Percentiles rank a stretch among this genome's conserved stretches.
phyloP scores from a whole-genome alignment of 1,140 invertebrate species.

The Megalopta genalis region DNA sequence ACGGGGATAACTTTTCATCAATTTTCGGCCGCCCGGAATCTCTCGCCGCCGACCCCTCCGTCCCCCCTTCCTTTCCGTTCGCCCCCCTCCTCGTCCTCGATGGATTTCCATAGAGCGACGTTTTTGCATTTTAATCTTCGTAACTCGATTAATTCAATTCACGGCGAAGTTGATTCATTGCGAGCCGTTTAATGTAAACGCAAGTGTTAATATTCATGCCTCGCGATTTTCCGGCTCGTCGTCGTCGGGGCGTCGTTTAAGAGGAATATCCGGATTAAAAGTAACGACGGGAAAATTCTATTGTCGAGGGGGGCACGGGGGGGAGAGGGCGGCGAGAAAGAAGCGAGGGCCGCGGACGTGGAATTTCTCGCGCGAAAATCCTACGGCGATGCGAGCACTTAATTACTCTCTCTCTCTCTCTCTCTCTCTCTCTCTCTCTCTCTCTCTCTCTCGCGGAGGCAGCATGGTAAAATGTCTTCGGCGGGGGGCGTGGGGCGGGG shows the following conservation, averaged over 20 bases:
- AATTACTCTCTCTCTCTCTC: background rate
- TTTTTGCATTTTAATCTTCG: conserved; percentile 32
- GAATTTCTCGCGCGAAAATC: background rate
- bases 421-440: too few relatives aligned
- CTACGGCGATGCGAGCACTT: background rate
- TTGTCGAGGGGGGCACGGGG: background rate
- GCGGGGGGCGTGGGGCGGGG: too few relatives aligned
- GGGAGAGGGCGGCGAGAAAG: background rate
- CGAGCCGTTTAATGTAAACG: conserved; percentile 18
- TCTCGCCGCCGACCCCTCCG: too few relatives aligned
- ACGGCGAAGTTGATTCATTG: conserved; percentile 31
- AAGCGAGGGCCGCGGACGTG: too few relatives aligned
- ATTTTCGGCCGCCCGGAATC: background rate
- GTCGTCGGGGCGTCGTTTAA: background rate
- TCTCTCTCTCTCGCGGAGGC: too few relatives aligned
- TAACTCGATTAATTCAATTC: conserved; percentile 37
- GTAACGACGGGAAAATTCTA: conserved; percentile 17
- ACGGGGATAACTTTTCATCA: background rate
- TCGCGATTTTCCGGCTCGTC: conserved; percentile 10
- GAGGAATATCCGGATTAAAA: conserved; percentile 19
- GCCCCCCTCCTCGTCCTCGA: background rate
- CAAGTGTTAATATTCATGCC: conserved; percentile 36
- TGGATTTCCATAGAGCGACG: conserved; percentile 5
- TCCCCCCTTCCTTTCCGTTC: too few relatives aligned
- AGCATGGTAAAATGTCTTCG: too few relatives aligned